phyloP scores from a whole-genome alignment of 2,888 invertebrate species.

The Merodon equestris region DNA sequence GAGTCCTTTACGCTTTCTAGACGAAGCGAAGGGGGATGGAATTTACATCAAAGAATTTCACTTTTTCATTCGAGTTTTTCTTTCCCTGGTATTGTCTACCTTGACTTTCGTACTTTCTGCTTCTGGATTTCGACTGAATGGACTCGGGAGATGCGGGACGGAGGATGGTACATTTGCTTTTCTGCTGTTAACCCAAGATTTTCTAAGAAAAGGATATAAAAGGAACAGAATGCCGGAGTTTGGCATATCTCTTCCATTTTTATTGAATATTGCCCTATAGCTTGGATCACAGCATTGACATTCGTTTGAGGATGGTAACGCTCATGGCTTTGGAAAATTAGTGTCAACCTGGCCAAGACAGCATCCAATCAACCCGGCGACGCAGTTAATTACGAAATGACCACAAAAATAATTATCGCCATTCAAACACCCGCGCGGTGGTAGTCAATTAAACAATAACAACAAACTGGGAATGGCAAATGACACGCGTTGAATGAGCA shows the following conservation, averaged over 20 bases:
- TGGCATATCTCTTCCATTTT: too few species aligned
- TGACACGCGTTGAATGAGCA: too few species aligned
- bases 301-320: too few species aligned
- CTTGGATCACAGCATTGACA: too few species aligned
- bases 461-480: neutral
- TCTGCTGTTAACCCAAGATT: constrained; percentile 20
- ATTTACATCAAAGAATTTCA: constrained; percentile 46
- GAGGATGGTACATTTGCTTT: neutral
- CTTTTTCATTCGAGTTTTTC: constrained; percentile 45
- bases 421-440: neutral
- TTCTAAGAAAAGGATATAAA: constrained; percentile 33
- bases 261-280: too few species aligned
- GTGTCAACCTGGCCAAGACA: too few species aligned
- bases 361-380: too few species aligned
- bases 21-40: constrained; percentile 23
- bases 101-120: constrained; percentile 18
- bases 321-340: too few species aligned
- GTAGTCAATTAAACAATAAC: constrained; percentile 1
- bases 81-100: constrained; percentile 9
- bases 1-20: too few species aligned
- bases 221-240: too few species aligned
- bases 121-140: neutral
- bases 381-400: too few species aligned
- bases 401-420: neutral
- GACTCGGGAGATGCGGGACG: neutral